phyloP scores from a whole-genome alignment of 2,888 invertebrate species.

The Deilephila porcellus region DNA sequence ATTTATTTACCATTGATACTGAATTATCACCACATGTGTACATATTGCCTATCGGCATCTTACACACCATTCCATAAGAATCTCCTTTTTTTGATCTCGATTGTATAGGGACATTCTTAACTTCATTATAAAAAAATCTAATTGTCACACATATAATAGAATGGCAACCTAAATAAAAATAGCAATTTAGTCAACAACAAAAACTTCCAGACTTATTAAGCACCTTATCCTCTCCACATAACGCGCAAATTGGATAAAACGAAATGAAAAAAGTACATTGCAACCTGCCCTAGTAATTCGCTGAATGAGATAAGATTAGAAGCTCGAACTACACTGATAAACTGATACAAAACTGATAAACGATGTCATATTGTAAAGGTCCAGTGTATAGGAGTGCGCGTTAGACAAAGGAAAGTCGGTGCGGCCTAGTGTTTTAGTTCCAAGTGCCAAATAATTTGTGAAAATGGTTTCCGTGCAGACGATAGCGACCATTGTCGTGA shows the following conservation, averaged over 20 bases:
- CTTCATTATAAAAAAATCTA: not conserved
- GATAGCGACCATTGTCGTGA: slow-evolving; percentile 92
- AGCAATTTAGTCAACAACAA: slow-evolving; percentile 17
- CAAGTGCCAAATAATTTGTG: slow-evolving; percentile 71
- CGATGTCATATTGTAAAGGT: slow-evolving; percentile 69
- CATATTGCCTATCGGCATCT: not conserved
- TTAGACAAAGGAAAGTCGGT: slow-evolving; percentile 59
- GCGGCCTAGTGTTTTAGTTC: slow-evolving; percentile 40
- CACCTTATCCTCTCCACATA: slow-evolving; percentile 39
- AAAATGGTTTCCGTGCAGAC: slow-evolving; percentile 93
- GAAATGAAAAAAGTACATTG: slow-evolving; percentile 43
- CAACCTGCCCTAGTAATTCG: slow-evolving; percentile 80
- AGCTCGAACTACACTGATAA: slow-evolving; percentile 66
- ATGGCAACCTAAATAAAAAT: slow-evolving; percentile 20
- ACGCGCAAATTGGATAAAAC: slow-evolving; percentile 37
- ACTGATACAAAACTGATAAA: slow-evolving; percentile 64
- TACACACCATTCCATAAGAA: not conserved
- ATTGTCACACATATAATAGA: not conserved
- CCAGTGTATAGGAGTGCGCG: slow-evolving; percentile 65
- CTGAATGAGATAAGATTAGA: slow-evolving; percentile 76
- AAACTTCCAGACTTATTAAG: slow-evolving; percentile 39
- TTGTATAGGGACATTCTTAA: not conserved
- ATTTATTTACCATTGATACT: no score
- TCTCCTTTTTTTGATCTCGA: no score
- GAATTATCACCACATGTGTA: no score